These are phyloP conservation scores for Anthoptus insignis DNA, from an alignment of 2,888 invertebrate genomes.

Conservation along the genomic window DNA sequence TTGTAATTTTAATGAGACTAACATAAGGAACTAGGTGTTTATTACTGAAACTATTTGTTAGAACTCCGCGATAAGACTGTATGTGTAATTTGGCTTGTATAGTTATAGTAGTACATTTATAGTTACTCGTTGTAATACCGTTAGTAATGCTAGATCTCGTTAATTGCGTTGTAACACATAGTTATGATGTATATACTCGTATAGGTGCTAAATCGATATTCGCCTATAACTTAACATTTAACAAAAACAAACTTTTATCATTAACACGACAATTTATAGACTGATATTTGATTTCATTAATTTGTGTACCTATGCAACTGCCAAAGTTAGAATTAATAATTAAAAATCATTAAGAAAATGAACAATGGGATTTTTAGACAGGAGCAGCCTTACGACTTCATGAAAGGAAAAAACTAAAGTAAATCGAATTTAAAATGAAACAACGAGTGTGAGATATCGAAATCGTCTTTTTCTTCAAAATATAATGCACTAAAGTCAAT, in stretches of 20 bases:
- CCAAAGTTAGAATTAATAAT: conserved; percentile 75
- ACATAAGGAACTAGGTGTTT: conserved; percentile 16
- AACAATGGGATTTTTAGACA: not conserved
- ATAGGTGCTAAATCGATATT: conserved; percentile 52
- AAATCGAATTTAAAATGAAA: conserved; percentile 29
- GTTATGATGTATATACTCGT: conserved; percentile 50
- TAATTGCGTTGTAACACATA: conserved; percentile 59
- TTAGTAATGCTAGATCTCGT: conserved; percentile 83
- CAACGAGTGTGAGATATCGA: conserved; percentile 23
- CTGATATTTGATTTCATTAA: conserved; percentile 65
- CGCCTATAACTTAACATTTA: conserved; percentile 32
- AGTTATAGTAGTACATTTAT: conserved; percentile 63
- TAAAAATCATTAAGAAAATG: conserved; percentile 24
- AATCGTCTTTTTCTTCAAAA: conserved; percentile 10
- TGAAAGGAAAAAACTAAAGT: conserved; percentile 10
- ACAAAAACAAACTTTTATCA: conserved; percentile 39
- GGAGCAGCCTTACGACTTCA: not conserved
- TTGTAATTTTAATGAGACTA: conserved; percentile 9
- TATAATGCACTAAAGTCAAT: conserved; percentile 51
- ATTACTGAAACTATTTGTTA: conserved; percentile 49
- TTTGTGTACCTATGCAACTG: conserved; percentile 74
- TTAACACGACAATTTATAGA: conserved; percentile 51
- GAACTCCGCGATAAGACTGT: conserved; percentile 78
- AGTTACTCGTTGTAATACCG: conserved; percentile 60
- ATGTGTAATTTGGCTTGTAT: conserved; percentile 59